A percentile compares a stretch with the other conserved stretches of the same genome.
These are phyloP conservation scores for Dione juno DNA, from an alignment of 2,888 invertebrate species.

Conservation along the genomic window DNA sequence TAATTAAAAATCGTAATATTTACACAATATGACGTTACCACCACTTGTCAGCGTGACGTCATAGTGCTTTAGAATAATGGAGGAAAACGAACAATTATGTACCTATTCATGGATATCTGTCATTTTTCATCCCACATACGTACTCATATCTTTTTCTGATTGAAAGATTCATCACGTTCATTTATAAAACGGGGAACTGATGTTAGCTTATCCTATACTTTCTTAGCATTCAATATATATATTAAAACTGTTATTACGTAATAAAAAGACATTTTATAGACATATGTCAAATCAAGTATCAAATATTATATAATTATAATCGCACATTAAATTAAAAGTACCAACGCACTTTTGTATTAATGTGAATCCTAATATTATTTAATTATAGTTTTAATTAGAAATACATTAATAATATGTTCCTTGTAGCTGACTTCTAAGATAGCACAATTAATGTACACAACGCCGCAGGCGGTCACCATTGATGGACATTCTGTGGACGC, in stretches of 20 bases:
- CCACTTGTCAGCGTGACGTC: constrained; percentile 17
- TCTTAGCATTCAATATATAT: not conserved
- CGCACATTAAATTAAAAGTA: too few relatives aligned
- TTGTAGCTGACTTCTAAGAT: not conserved
- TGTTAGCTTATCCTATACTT: not conserved
- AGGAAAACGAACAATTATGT: constrained; percentile 8
- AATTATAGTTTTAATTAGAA: not conserved
- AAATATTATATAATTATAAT: too few relatives aligned
- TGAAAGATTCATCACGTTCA: too few relatives aligned
- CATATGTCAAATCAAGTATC: too few relatives aligned
- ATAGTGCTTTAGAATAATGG: constrained; percentile 5
- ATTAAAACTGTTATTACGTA: not conserved
- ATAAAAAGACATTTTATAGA: not conserved
- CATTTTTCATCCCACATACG: constrained; percentile 5
- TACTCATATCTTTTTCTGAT: not conserved
- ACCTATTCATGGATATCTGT: not conserved
- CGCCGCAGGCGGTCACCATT: constrained; percentile 12
- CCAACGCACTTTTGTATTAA: too few relatives aligned
- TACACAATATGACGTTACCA: constrained; percentile 6
- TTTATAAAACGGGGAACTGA: not conserved
- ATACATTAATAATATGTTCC: not conserved
- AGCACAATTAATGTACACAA: not conserved
- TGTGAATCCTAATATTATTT: too few relatives aligned
- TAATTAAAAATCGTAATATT: constrained; percentile 2
- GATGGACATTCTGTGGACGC: constrained; percentile 33